phyloP scores from a whole-genome alignment of 2,888 invertebrate genomes.

The Adelognathus sp. region DNA sequence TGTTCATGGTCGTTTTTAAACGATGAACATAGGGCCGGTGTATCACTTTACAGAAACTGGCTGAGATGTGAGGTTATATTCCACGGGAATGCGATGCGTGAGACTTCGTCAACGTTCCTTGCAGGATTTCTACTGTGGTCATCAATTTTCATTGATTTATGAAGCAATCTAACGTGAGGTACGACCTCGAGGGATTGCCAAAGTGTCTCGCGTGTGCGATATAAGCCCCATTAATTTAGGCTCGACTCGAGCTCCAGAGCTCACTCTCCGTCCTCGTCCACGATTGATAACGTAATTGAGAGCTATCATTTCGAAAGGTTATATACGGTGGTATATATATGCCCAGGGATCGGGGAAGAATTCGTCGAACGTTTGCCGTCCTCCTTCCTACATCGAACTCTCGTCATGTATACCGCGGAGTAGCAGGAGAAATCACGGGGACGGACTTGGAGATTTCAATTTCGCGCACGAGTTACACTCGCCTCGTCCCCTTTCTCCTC shows the following conservation, averaged over 20 bases:
- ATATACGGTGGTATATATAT: background rate
- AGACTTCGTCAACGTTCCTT: background rate
- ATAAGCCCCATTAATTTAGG: conserved; percentile 30
- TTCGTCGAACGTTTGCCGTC: conserved; percentile 17
- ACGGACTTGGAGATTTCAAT: conserved; percentile 52
- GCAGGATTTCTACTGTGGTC: background rate
- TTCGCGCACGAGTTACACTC: conserved; percentile 58
- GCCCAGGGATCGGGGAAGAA: background rate
- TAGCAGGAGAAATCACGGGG: conserved; percentile 23
- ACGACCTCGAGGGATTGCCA: background rate
- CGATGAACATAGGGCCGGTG: too few relatives aligned
- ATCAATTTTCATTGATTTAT: conserved; percentile 13
- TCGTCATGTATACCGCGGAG: background rate
- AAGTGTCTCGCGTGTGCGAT: conserved; percentile 16
- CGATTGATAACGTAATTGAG: conserved; percentile 40
- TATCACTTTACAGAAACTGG: too few relatives aligned
- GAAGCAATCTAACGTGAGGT: conserved; percentile 16
- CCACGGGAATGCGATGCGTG: background rate
- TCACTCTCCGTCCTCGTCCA: background rate
- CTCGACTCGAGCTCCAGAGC: conserved; percentile 7
- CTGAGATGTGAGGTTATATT: background rate
- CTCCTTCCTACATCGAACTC: conserved; percentile 4
- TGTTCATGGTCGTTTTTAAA: too few relatives aligned
- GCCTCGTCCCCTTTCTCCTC: conserved; percentile 40
- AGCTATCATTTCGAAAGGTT: conserved; percentile 11